Evolutionary conservation across 2,113 vertebrate genomes (phyloP).

Genomic region (Myanophis thanlyinensis): DNA sequence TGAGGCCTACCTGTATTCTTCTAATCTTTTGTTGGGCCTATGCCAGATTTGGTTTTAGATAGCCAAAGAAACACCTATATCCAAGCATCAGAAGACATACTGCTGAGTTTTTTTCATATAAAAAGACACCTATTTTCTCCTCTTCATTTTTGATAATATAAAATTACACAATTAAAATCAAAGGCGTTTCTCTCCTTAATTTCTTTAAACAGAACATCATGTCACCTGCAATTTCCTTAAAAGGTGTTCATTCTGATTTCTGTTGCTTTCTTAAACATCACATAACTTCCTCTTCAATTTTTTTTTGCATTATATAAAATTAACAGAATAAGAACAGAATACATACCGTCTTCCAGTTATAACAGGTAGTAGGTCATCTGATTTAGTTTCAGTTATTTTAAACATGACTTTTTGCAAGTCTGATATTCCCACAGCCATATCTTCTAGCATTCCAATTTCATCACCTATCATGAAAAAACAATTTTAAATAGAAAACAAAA

Average conservation of each 20-base stretch:
- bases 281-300: background rate
- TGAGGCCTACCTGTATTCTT: background rate
- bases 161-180: background rate
- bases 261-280: background rate
- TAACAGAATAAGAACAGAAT: background rate
- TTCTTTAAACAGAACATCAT: background rate
- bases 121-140: background rate
- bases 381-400: slow-evolving; percentile 89
- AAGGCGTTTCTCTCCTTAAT: background rate
- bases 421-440: slow-evolving; percentile 94
- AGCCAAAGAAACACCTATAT: background rate
- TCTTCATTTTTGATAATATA: background rate
- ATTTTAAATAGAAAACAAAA: slow-evolving; percentile 46
- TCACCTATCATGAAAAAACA: slow-evolving; percentile 77
- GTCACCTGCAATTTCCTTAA: background rate
- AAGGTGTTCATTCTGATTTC: background rate
- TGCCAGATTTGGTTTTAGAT: background rate
- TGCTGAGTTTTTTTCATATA: background rate
- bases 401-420: slow-evolving; percentile 91
- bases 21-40: background rate
- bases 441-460: slow-evolving; percentile 97
- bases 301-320: background rate
- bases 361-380: slow-evolving; percentile 86
- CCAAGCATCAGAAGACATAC: background rate
- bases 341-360: slow-evolving; percentile 92